phyloP scores from a whole-genome alignment of 2,797 vertebrate species.

The Anguilla obscura region DNA sequence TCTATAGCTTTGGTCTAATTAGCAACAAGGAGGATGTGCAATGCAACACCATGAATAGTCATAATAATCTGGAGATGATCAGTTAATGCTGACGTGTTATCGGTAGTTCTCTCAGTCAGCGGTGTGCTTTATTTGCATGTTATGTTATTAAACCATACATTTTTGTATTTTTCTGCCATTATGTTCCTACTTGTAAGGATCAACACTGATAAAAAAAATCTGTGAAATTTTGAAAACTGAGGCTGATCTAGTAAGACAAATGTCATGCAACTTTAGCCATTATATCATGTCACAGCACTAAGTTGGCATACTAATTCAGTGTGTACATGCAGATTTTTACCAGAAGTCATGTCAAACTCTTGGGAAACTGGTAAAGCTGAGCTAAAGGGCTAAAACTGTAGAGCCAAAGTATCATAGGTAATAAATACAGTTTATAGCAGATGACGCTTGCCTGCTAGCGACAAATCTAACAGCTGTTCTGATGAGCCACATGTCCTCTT shows the following conservation, averaged over 20 bases:
- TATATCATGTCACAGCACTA: not conserved
- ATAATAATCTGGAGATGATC: not conserved
- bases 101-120: not conserved
- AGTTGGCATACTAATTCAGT: not conserved
- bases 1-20: not conserved
- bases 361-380: not conserved
- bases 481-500: not conserved
- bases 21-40: not conserved
- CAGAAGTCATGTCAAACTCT: not conserved
- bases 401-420: not conserved
- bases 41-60: not conserved
- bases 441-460: not conserved
- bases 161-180: not conserved
- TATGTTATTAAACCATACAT: not conserved
- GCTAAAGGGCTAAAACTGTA: not conserved
- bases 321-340: not conserved
- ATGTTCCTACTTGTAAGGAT: not conserved
- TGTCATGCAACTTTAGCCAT: not conserved
- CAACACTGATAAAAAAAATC: not conserved
- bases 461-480: not conserved
- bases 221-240: not conserved
- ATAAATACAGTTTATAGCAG: too few species aligned
- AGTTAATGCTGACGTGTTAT: not conserved
- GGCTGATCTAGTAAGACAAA: not conserved
- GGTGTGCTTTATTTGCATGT: not conserved